Base-by-base conservation (phyloP, 2,888 invertebrate species). In the Mythimna pallens region DNA sequence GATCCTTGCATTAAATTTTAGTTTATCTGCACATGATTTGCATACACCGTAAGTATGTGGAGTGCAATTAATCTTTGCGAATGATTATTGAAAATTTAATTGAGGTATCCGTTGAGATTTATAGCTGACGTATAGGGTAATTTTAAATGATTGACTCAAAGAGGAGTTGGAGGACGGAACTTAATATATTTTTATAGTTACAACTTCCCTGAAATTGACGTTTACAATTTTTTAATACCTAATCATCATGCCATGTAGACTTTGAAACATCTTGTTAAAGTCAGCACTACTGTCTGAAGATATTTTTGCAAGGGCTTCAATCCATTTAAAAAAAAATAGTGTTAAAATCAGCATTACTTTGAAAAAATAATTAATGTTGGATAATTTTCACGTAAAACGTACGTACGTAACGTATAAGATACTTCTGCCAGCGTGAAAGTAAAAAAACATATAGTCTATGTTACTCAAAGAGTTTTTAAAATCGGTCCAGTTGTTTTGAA, bases 1-100 rank as follows among this genome's bases (percentile, higher is more conserved):
- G 90, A 87, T 88, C 86, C 87, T 88, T 88, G 86, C 86, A 73
- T 81, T 85, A 84, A 86, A 87, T 84, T 86, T 87, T 76, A 86
- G 82, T 81, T 88, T 87, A 87, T 86, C 80, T 80, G 76, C 73
- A 75, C 81, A 87, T 82, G 80, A 87, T 86, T 87, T 85, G 79
- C 88, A 89, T 89, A 84, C 72, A 78, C 70, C 77, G 84, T 81
- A 75, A 80, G 76, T 80, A 76, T 81, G 83, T 83, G 65, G 66
- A 34, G 70, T 82, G 73, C 70, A 70, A 78, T 86, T 86, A 75
- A 81, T 83, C 55, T 83, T 59, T 73, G 59, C 43, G 43, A 62
- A 66, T 34, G 30, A 17, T 55, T 80, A 68, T 83, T 80, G 81
- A 74, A 65, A 52, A 68, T 68, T 47, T 68, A 67, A 80, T 73